Evolutionary conservation across 2,888 invertebrate species (phyloP).

Genomic region (Drosophila buzzatii): DNA sequence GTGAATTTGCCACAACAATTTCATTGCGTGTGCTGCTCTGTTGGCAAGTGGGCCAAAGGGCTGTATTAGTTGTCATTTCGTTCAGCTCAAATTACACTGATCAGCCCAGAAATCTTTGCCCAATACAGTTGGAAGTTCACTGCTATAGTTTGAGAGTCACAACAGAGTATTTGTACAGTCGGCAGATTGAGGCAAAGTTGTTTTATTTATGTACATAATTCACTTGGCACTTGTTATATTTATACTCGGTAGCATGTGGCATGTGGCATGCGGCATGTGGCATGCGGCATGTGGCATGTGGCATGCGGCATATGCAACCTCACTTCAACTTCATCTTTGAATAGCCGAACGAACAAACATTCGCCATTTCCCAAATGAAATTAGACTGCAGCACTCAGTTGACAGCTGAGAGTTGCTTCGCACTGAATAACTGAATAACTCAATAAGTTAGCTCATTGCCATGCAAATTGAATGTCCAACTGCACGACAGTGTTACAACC

Average conservation of each 20-base stretch:
- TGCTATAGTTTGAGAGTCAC: not conserved
- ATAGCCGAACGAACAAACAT: conserved; percentile 16
- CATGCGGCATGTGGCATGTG: conserved; percentile 42
- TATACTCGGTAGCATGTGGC: conserved; percentile 65
- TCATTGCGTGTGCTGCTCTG: conserved; percentile 15
- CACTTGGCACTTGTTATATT: conserved; percentile 80
- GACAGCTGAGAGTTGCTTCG: conserved; percentile 16
- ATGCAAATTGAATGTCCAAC: conserved; percentile 59
- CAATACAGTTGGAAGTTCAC: not conserved
- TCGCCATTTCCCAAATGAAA: conserved; percentile 53
- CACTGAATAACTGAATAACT: conserved; percentile 56
- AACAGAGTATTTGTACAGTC: conserved; percentile 8
- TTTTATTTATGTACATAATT: conserved; percentile 77
- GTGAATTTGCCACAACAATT: conserved; percentile 13
- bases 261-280: conserved; percentile 38
- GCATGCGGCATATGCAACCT: conserved; percentile 50
- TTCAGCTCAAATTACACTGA: not conserved
- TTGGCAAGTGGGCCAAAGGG: not conserved
- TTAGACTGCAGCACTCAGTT: conserved; percentile 46
- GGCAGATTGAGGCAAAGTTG: not conserved
- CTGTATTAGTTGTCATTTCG: not conserved
- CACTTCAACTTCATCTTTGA: conserved; percentile 61
- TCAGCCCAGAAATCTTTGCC: not conserved
- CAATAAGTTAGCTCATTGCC: conserved; percentile 59
- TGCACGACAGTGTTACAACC: conserved; percentile 4